Base-by-base conservation (phyloP, 2,113 vertebrate species). In the Ondatra zibethicus region DNA sequence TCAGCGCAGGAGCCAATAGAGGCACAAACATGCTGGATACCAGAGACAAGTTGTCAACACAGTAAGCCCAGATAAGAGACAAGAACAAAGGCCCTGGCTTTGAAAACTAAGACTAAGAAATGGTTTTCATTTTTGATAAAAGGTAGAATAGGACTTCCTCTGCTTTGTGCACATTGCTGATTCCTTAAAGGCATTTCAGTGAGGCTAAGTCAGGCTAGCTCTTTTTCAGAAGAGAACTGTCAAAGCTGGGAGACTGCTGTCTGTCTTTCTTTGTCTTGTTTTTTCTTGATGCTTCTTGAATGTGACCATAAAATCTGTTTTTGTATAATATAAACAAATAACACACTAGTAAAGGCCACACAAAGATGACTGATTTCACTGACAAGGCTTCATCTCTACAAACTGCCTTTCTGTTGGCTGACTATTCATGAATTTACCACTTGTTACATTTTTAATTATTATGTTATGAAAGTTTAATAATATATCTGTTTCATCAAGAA, bases 41-140 rank as follows among this genome's bases (percentile, higher is more conserved):
- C 42, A 92, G 17, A 76, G 42, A 63, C 73, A 73, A 73, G 33
- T 0, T 0, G 23, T 33, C 77, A 33, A 25, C 84, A 63, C 25
- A 42, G 80, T 2, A n/a, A 66, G 84, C 33, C 61, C 55, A 95
- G 94, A 50, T 61, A 85, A 85, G 58, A 47, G 68, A 31, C 4
- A 80, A 61, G 61, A 5, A 52, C 45, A 85, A 61, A 92, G 50
- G 27, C 47, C 73, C 72, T 92, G 70, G 55, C 5, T n/a, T 61
- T 33, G 50, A 90, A 95, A 92, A 82, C 2, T 7, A 68, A 92
- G n/a, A 52, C 13, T 42, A 25, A 36, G 10, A 92, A 94, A 61
- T 27, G 5, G 29, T 23, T 61, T 29, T 39, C 63, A 4, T 27
- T 91, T 63, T 50, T 2, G 12, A 82, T 88, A 84, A 77, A 93